These are phyloP conservation scores for Calephelis virginiensis DNA, from an alignment of 1,140 invertebrate genomes.

Conservation along the genomic window DNA sequence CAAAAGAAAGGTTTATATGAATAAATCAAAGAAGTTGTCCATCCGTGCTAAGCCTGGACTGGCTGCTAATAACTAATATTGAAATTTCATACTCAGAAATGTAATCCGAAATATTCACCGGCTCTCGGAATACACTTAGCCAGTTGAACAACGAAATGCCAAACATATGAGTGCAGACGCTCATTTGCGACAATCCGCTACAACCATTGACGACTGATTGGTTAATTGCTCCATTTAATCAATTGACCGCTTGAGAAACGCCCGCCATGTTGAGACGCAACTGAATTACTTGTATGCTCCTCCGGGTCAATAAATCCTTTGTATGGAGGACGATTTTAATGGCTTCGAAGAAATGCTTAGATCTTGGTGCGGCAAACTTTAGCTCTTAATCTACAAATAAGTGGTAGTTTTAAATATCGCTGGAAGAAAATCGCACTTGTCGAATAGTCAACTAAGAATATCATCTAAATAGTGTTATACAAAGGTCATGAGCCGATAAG, in stretches of 20 bases:
- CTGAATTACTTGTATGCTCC: constrained; percentile 46
- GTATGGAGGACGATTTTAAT: constrained; percentile 32
- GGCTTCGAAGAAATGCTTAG: constrained; percentile 10
- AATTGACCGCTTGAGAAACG: constrained; percentile 71
- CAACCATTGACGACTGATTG: constrained; percentile 68
- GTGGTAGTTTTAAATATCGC: too few species aligned
- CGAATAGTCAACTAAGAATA: too few species aligned
- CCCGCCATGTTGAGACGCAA: constrained; percentile 44
- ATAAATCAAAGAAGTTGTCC: too few species aligned
- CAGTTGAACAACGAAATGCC: constrained; percentile 12
- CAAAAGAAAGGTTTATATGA: too few species aligned
- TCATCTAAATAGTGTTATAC: neutral
- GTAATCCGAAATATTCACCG: too few species aligned
- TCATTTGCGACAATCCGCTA: constrained; percentile 69
- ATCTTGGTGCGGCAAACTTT: neutral
- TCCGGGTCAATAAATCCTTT: constrained; percentile 58
- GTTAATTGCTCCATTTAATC: constrained; percentile 77
- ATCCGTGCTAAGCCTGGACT: too few species aligned
- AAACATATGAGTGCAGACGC: constrained; percentile 45
- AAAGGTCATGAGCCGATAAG: neutral
- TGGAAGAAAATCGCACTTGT: too few species aligned
- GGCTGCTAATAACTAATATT: too few species aligned
- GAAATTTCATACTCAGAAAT: too few species aligned
- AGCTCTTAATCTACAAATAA: too few species aligned
- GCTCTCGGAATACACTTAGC: neutral